Conservation (phyloP, 2,888 invertebrate genomes). For the Meteorus cinctellus region DNA sequence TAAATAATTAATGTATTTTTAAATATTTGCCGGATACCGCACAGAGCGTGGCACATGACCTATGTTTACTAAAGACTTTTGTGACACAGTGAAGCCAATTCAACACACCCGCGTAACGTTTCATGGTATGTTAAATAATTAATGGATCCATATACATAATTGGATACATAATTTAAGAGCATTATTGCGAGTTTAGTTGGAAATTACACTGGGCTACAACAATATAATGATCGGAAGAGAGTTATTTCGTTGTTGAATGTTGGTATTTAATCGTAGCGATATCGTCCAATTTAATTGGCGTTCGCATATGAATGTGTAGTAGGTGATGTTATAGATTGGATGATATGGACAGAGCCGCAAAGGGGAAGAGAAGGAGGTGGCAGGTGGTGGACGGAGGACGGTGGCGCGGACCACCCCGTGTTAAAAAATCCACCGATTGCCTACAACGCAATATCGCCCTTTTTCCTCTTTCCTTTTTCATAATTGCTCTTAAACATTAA, state of each 20-base stretch:
- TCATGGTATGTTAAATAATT: background rate
- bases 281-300: slow-evolving; percentile 39
- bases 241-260: slow-evolving; percentile 21
- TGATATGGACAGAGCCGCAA: background rate
- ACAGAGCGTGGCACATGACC: too few species aligned
- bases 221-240: slow-evolving; percentile 37
- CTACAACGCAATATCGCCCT: background rate
- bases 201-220: background rate
- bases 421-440: slow-evolving; percentile 14
- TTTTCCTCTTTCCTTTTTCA: background rate
- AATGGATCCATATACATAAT: background rate
- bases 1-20: background rate
- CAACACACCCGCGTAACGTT: background rate
- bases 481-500: slow-evolving; percentile 19
- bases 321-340: background rate
- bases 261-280: slow-evolving; percentile 30
- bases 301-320: background rate
- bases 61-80: too few species aligned
- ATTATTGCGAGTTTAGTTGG: background rate
- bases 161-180: background rate
- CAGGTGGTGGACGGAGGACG: slow-evolving; percentile 28
- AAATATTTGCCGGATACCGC: background rate
- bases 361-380: slow-evolving; percentile 1
- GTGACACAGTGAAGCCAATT: background rate
- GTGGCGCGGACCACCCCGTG: slow-evolving; percentile 27